phyloP scores from a whole-genome alignment of 1,140 invertebrate species.

The Penaeus indicus region DNA sequence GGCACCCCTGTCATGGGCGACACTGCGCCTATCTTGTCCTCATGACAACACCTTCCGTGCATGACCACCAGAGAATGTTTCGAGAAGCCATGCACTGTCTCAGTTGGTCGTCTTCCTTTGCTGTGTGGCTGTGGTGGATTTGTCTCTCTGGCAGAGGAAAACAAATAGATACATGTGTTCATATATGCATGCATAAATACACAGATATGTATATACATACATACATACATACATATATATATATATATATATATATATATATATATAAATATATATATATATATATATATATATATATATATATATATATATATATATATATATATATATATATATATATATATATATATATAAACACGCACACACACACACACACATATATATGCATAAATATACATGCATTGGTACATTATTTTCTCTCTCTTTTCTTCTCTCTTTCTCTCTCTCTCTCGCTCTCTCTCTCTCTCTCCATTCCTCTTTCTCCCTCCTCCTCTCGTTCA shows the following conservation, averaged over 20 bases:
- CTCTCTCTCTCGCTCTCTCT: background rate
- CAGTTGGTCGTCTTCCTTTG: too few species aligned
- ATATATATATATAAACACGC: background rate
- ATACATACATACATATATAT: background rate
- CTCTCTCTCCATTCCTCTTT: background rate
- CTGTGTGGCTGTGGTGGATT: too few species aligned
- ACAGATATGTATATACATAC: background rate
- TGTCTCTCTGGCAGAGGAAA: too few species aligned
- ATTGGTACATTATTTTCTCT: background rate
- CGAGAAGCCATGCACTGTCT: too few species aligned
- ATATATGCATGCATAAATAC: constrained; percentile 13
- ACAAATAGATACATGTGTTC: background rate
- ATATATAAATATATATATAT: constrained; percentile 22
- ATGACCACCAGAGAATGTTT: too few species aligned
- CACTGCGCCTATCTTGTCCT: too few species aligned
- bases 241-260: background rate
- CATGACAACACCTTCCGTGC: too few species aligned
- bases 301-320: constrained; percentile 7
- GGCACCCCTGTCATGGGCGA: too few species aligned
- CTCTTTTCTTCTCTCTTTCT: background rate
- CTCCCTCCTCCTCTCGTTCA: background rate
- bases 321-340: constrained; percentile 19
- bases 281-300: constrained; percentile 6
- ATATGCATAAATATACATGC: constrained; percentile 13
- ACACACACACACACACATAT: background rate